Conservation (phyloP, 2,113 vertebrate genomes). For the Thymallus thymallus region DNA sequence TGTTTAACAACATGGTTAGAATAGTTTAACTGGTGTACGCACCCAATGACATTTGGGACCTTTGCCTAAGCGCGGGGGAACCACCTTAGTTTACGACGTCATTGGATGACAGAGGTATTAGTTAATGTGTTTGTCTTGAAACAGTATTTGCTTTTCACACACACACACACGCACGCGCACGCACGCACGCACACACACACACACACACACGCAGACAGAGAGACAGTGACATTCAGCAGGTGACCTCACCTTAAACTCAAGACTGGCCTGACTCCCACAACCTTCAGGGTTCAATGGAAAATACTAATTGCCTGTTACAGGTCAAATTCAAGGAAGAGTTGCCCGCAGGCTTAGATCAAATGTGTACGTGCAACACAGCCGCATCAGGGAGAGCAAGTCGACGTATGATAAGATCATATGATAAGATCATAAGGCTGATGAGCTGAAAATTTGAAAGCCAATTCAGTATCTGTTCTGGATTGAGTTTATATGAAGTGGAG, state of each 20-base stretch:
- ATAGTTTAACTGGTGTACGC: slow-evolving; percentile 9
- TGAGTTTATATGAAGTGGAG: slow-evolving; percentile 41
- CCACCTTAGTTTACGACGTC: background rate
- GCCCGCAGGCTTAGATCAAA: background rate
- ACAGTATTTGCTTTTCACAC: background rate
- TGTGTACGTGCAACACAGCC: background rate
- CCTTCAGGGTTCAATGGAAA: background rate
- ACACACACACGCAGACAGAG: background rate
- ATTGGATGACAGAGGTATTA: slow-evolving; percentile 3
- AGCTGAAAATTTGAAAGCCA: slow-evolving; percentile 43
- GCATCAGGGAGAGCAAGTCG: background rate
- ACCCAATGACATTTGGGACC: background rate
- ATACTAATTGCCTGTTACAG: background rate
- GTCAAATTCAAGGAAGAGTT: background rate
- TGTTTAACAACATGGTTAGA: slow-evolving; percentile 16
- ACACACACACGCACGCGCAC: too few species aligned
- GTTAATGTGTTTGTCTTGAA: slow-evolving; percentile 8
- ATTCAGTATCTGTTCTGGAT: slow-evolving; percentile 37
- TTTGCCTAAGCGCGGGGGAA: background rate
- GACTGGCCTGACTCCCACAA: background rate
- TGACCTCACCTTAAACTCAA: slow-evolving; percentile 12
- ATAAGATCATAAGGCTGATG: slow-evolving; percentile 31
- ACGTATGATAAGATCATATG: background rate
- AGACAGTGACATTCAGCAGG: background rate
- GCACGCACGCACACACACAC: too few species aligned